Evolutionary conservation across 2,888 invertebrate species (phyloP).

Genomic region (Acanthosepion lycidas): DNA sequence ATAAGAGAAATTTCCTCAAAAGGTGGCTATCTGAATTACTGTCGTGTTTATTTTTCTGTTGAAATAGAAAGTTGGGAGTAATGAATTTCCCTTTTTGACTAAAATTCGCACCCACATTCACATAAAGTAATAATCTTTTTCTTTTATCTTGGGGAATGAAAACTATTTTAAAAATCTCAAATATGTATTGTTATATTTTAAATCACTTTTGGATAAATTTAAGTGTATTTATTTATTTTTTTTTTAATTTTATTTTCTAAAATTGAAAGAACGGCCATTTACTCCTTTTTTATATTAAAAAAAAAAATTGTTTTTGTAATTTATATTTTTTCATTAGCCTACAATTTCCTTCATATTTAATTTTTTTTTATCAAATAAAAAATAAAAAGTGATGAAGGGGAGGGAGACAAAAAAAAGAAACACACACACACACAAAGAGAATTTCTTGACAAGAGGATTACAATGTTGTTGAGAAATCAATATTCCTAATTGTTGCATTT

Average conservation of each 20-base stretch:
- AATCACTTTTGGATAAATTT: not conserved
- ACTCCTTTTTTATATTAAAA: not conserved
- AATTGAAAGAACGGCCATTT: not conserved
- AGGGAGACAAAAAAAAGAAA: not conserved
- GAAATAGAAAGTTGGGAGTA: not conserved
- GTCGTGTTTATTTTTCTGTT: not conserved
- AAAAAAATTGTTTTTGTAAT: not conserved
- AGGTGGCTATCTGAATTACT: not conserved
- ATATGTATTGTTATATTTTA: slow-evolving; percentile 20
- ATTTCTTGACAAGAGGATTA: slow-evolving; percentile 1
- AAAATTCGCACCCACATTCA: not conserved
- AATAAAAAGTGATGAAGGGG: not conserved
- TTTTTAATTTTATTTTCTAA: not conserved
- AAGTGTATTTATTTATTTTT: not conserved
- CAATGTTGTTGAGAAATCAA: slow-evolving; percentile 33
- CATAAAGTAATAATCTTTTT: not conserved
- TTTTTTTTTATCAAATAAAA: not conserved
- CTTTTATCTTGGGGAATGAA: not conserved
- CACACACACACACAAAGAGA: not conserved
- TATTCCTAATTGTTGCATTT: slow-evolving; percentile 23
- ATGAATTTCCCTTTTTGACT: not conserved
- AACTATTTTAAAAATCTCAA: slow-evolving; percentile 33
- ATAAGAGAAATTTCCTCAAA: not conserved
- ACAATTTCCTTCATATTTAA: not conserved
- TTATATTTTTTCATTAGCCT: not conserved